phyloP scores from a whole-genome alignment of 2,888 invertebrate species.

The Hydrotaea diabolus region DNA sequence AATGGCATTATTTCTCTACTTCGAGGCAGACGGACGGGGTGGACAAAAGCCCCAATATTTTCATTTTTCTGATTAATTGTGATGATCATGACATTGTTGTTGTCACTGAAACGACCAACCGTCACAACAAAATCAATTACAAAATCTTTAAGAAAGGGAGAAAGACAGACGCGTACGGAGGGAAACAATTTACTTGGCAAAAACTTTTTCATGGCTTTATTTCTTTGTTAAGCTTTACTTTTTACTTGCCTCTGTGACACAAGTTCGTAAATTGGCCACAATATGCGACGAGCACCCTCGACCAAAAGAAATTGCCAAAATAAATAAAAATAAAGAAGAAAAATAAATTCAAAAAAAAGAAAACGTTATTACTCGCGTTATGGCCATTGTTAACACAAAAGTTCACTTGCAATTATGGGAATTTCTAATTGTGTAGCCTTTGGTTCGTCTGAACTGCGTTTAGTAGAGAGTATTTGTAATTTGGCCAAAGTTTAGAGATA shows the following conservation, averaged over 20 bases:
- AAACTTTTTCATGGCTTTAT: not conserved
- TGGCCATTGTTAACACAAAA: constrained; percentile 35
- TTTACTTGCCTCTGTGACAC: too few relatives aligned
- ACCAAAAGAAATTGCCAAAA: too few relatives aligned
- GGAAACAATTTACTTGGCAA: constrained; percentile 35
- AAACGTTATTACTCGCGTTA: not conserved
- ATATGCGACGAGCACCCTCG: too few relatives aligned
- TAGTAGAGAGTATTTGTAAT: not conserved
- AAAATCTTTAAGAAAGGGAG: constrained; percentile 52
- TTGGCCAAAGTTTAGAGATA: not conserved
- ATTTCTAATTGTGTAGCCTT: not conserved
- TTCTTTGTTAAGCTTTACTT: not conserved
- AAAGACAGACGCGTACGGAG: constrained; percentile 2
- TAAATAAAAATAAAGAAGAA: too few relatives aligned
- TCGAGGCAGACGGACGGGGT: not conserved
- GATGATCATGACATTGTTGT: too few relatives aligned
- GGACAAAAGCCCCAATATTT: too few relatives aligned
- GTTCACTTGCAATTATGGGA: constrained; percentile 48
- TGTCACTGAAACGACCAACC: constrained; percentile 22
- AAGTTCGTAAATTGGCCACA: too few relatives aligned
- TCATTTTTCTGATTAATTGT: too few relatives aligned
- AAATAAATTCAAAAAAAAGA: too few relatives aligned
- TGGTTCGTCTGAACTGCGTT: too few relatives aligned
- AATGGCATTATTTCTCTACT: constrained; percentile 23
- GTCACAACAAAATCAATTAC: constrained; percentile 54